Conservation (phyloP, 2,888 invertebrate species). For the Halictus ligatus region DNA sequence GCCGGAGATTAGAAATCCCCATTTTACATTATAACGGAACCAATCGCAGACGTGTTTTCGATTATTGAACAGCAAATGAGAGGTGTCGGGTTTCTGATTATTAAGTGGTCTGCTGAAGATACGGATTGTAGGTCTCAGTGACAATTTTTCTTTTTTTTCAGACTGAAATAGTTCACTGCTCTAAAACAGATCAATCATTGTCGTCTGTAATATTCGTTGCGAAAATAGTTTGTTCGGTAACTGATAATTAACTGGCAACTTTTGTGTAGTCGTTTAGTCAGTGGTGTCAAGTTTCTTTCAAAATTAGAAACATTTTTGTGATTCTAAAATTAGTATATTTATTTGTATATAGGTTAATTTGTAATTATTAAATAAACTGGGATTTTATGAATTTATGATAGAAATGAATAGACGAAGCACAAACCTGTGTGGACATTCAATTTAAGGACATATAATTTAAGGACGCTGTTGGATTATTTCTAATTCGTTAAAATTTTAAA, state of each 20-base stretch:
- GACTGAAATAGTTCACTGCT: not conserved
- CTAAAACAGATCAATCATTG: not conserved
- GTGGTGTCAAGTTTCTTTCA: not conserved
- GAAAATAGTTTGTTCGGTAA: not conserved
- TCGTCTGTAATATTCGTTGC: not conserved
- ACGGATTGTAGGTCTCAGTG: not conserved
- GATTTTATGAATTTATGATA: no score
- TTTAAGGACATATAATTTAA: no score
- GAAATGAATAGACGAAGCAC: no score
- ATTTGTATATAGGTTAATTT: not conserved
- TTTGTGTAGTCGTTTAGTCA: not conserved
- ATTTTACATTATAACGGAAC: not conserved
- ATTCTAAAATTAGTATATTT: not conserved
- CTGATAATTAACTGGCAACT: not conserved
- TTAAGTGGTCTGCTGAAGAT: not conserved
- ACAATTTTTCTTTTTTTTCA: not conserved
- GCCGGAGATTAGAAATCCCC: not conserved
- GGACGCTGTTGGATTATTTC: no score
- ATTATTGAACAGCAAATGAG: not conserved
- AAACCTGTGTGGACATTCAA: no score
- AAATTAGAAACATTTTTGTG: not conserved
- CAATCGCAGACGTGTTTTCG: not conserved
- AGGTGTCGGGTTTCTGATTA: constrained; percentile 14
- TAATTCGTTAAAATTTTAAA: no score
- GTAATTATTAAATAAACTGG: not conserved